phyloP scores from a whole-genome alignment of 2,888 invertebrate species.

The Scotopteryx bipunctaria region DNA sequence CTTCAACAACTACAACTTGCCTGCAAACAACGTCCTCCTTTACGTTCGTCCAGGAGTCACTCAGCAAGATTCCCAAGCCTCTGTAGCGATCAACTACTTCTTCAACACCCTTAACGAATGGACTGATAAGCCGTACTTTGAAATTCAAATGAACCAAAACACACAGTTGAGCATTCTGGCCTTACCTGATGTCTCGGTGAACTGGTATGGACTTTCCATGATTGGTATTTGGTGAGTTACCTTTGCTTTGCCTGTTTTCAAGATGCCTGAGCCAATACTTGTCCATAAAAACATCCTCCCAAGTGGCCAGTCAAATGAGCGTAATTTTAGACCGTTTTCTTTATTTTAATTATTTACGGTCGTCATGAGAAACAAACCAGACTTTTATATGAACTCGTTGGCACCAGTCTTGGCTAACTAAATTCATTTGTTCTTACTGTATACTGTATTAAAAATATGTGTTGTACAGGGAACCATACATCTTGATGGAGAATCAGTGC shows the following conservation, averaged over 20 bases:
- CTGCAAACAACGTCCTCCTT: conserved; percentile 53
- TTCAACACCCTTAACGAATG: conserved; percentile 58
- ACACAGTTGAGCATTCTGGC: conserved; percentile 60
- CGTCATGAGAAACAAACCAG: too few relatives aligned
- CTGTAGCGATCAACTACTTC: conserved; percentile 58
- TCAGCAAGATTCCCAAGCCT: conserved; percentile 55
- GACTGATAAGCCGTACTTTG: conserved; percentile 59
- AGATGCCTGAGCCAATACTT: too few relatives aligned
- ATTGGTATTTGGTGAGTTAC: conserved; percentile 71
- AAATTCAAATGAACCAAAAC: conserved; percentile 59
- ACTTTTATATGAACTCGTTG: too few relatives aligned
- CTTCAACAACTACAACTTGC: conserved; percentile 54
- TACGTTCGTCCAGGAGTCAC: conserved; percentile 51
- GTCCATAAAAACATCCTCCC: too few relatives aligned
- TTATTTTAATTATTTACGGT: too few relatives aligned
- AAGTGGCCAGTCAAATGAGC: too few relatives aligned
- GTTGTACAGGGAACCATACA: conserved; percentile 65
- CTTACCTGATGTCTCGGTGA: conserved; percentile 61
- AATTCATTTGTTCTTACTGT: too few relatives aligned
- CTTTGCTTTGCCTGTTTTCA: too few relatives aligned
- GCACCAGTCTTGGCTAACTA: too few relatives aligned
- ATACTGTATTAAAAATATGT: neutral
- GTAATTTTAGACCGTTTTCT: too few relatives aligned
- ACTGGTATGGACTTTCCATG: conserved; percentile 67
- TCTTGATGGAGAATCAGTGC: conserved; percentile 60